Percentiles rank a stretch among this genome's conserved stretches.
phyloP scores from a whole-genome alignment of 2,113 vertebrate genomes.

The Erinaceus europaeus region DNA sequence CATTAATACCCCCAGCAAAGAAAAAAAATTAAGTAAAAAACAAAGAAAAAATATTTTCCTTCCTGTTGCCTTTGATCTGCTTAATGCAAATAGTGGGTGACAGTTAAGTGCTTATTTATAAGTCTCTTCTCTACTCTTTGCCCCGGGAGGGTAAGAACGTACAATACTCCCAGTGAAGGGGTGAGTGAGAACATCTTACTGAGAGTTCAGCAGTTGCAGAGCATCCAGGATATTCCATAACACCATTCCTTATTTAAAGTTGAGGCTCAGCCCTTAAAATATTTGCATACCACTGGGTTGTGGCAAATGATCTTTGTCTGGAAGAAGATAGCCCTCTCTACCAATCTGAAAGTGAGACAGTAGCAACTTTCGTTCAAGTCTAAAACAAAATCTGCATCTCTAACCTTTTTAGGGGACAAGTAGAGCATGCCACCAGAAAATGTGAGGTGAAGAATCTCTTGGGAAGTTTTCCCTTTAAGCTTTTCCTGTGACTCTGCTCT shows the following conservation, averaged over 20 bases:
- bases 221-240: not conserved
- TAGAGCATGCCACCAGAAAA: not conserved
- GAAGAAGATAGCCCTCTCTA: not conserved
- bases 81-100: not conserved
- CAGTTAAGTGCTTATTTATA: not conserved
- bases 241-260: not conserved
- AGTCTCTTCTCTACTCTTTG: not conserved
- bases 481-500: slow-evolving; percentile 17
- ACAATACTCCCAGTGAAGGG: not conserved
- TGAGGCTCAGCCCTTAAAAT: not conserved
- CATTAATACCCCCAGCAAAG: too few species aligned
- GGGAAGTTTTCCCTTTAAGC: not conserved
- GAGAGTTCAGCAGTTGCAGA: not conserved
- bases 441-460: slow-evolving; percentile 8
- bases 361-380: not conserved
- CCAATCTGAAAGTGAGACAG: not conserved
- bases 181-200: not conserved
- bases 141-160: not conserved
- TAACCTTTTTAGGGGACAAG: not conserved
- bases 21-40: too few species aligned
- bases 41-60: not conserved
- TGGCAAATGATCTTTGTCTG: not conserved
- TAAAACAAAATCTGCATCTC: not conserved
- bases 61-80: not conserved
- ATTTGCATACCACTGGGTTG: not conserved